Conservation (phyloP, 2,888 invertebrate genomes). For the Tiliacea citrago region DNA sequence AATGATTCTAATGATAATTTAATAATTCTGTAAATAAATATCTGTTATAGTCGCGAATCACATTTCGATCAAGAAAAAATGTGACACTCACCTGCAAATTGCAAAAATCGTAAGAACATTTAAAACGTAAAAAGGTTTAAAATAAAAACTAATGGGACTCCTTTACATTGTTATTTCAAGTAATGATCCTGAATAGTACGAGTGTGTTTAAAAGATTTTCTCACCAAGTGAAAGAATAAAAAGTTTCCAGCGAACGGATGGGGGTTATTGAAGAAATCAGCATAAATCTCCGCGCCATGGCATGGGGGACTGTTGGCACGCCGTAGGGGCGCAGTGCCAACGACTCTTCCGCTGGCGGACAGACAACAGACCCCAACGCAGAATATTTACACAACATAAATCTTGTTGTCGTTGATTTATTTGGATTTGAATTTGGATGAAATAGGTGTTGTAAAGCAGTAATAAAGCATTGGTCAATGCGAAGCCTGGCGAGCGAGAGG, state of each 20-base stretch:
- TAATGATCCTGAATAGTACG: too few relatives aligned
- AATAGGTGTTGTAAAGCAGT: neutral
- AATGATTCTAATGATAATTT: too few relatives aligned
- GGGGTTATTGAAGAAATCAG: conserved; percentile 66
- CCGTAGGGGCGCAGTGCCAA: conserved; percentile 61
- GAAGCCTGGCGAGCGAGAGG: neutral
- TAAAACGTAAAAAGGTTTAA: too few relatives aligned
- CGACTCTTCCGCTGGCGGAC: conserved; percentile 59
- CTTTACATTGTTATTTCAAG: too few relatives aligned
- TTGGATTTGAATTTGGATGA: conserved; percentile 28
- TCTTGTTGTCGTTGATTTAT: conserved; percentile 53
- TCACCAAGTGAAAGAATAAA: conserved; percentile 23
- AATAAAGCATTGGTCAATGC: neutral
- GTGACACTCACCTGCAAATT: too few relatives aligned
- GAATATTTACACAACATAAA: conserved; percentile 55
- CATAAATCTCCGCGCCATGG: conserved; percentile 64
- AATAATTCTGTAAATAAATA: too few relatives aligned
- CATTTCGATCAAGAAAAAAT: too few relatives aligned
- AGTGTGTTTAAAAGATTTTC: neutral
- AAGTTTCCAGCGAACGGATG: conserved; percentile 44
- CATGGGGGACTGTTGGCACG: conserved; percentile 62
- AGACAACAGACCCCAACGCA: conserved; percentile 48
- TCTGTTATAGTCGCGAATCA: too few relatives aligned
- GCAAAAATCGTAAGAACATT: too few relatives aligned
- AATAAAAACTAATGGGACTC: too few relatives aligned